These are phyloP conservation scores for Misgurnus anguillicaudatus DNA, from an alignment of 2,113 vertebrate species.

Conservation along the genomic window DNA sequence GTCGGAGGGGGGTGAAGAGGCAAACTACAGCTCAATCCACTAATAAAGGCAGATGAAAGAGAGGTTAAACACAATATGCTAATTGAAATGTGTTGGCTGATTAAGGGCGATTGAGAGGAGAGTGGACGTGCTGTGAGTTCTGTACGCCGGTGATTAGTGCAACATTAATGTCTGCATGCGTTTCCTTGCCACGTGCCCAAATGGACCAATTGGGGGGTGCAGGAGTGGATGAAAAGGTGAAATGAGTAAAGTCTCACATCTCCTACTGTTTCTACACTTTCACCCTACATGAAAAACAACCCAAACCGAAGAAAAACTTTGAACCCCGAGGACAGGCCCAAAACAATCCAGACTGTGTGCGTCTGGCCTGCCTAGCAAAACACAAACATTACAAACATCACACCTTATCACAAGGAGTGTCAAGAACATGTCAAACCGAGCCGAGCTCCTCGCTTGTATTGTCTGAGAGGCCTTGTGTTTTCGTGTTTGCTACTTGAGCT, in stretches of 20 bases:
- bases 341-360: conserved; percentile 45
- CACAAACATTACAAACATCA: conserved; percentile 53
- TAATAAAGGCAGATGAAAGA: conserved; percentile 61
- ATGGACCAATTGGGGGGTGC: conserved; percentile 40
- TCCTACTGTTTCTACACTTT: conserved; percentile 24
- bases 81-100: conserved; percentile 67
- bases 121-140: conserved; percentile 69
- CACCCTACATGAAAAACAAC: conserved; percentile 21
- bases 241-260: conserved; percentile 35
- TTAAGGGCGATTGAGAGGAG: conserved; percentile 63
- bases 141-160: conserved; percentile 72
- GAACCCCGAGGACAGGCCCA: conserved; percentile 49
- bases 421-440: conserved; percentile 47
- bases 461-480: conserved; percentile 36
- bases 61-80: conserved; percentile 63
- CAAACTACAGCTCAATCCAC: conserved; percentile 47
- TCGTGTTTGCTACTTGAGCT: conserved; percentile 44
- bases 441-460: conserved; percentile 33
- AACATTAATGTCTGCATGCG: conserved; percentile 69
- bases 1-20: conserved; percentile 37
- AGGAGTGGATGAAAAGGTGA: conserved; percentile 26
- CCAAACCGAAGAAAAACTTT: conserved; percentile 41
- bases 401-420: conserved; percentile 52
- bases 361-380: conserved; percentile 50
- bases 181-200: conserved; percentile 61